A percentile compares a stretch with the other conserved stretches of the same genome.
phyloP scores from a whole-genome alignment of 2,113 vertebrate genomes.

The Coptodon bakossiorum region DNA sequence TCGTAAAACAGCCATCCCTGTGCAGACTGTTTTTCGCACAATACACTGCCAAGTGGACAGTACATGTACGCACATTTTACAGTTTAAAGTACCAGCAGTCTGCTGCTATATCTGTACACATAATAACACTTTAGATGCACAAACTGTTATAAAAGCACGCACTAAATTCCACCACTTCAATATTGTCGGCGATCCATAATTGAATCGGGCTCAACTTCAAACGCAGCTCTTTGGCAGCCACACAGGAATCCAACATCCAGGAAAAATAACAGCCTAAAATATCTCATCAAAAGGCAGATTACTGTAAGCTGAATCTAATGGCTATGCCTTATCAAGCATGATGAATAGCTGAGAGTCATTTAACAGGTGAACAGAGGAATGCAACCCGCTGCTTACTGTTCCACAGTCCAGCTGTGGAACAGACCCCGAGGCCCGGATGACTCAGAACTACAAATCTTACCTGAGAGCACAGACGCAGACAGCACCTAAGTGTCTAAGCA shows the following conservation, averaged over 20 bases:
- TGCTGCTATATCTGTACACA: neutral
- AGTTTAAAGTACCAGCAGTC: neutral
- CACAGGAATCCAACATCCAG: constrained; percentile 38
- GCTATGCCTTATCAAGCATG: constrained; percentile 35
- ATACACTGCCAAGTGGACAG: neutral
- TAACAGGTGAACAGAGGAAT: constrained; percentile 53
- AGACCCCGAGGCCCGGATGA: constrained; percentile 11
- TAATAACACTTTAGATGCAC: neutral
- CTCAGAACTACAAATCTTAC: constrained; percentile 18
- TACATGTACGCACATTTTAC: neutral
- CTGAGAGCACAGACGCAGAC: neutral
- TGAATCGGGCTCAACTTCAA: constrained; percentile 48
- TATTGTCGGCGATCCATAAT: constrained; percentile 14
- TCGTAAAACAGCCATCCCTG: constrained; percentile 38
- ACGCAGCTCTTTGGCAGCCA: constrained; percentile 34
- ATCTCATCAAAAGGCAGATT: constrained; percentile 60
- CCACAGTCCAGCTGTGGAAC: constrained; percentile 40
- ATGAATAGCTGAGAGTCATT: constrained; percentile 40
- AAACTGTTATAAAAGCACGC: constrained; percentile 4
- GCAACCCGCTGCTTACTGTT: constrained; percentile 11
- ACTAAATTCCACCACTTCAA: constrained; percentile 23
- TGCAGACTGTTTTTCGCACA: neutral
- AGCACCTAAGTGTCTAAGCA: neutral
- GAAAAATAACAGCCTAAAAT: constrained; percentile 43
- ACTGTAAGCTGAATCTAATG: constrained; percentile 47